Evolutionary conservation across 2,113 vertebrate species (phyloP), one percentile per base, ranked within the genome.

Genomic region (Strix aluco): DNA sequence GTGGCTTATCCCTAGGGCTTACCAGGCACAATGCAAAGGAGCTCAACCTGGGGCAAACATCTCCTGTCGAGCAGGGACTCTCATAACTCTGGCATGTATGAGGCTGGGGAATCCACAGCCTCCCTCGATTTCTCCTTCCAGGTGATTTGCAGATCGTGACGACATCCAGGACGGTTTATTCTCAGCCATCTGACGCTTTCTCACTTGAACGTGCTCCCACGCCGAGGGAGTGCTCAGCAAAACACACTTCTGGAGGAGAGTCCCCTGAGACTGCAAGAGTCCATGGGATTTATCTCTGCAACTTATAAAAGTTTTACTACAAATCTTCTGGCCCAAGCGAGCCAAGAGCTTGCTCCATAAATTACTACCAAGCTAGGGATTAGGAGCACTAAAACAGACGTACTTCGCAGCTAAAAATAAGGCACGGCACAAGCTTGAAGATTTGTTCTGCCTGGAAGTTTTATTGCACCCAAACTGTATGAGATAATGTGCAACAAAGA

Each of bases 371-470:
- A 97, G 94, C 84, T 70, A 77, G 96, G 95, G 95, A 97, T 97
- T 97, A 97, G 93, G 93, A 97, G 91, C 94, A 96, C 94, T 97
- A 96, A 97, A 97, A 82, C 94, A 96, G 96, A 97, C 94, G 7
- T 94, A 96, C 95, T 97, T 96, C 0, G 1, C 90, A 61, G 94
- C 95, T 97, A 95, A 96, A 97, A 95, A 96, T 96, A 96, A 97
- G 94, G 81, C 93, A 96, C 84, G 4, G 91, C 96, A 82, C 89
- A 96, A 91, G 94, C 94, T 80, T 75, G 84, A 95, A 97, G 96
- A 96, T 97, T 95, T 96, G 94, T 93, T 95, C 96, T 96, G 91
- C 94, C 94, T 96, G 93, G 91, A 96, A 96, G 90, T 97, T 97
- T 97, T 97, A 97, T 97, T 95, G 94, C 96, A 93, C 92, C 94